Conservation (phyloP, 2,797 vertebrate genomes). For the Rallus crepitans region DNA sequence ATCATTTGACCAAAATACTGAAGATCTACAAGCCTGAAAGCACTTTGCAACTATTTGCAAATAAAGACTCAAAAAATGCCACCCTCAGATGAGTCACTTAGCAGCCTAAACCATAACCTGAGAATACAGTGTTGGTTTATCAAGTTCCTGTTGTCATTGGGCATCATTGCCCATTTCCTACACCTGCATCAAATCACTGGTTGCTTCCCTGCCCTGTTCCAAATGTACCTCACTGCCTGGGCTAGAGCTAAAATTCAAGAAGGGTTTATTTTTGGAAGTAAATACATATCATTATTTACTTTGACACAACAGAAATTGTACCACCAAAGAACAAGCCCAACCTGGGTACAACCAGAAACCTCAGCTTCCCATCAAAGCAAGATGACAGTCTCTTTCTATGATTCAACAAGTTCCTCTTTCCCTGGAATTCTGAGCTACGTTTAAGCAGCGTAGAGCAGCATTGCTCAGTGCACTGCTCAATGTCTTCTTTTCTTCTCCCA, state of each 20-base stretch:
- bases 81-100: neutral
- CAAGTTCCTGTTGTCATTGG: neutral
- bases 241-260: neutral
- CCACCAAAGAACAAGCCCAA: neutral
- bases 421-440: neutral
- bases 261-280: neutral
- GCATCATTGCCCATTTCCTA: neutral
- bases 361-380: neutral
- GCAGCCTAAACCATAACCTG: neutral
- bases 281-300: neutral
- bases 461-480: accelerated
- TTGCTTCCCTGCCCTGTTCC: neutral
- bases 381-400: neutral
- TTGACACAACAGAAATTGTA: neutral
- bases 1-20: neutral
- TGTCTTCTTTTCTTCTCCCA: neutral
- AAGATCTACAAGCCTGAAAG: neutral
- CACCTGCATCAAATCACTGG: accelerated
- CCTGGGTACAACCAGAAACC: neutral
- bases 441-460: neutral
- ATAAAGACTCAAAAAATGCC: neutral
- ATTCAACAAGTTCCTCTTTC: neutral
- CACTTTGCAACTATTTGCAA: neutral
- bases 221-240: accelerated
- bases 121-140: neutral